Evolutionary conservation across 2,113 vertebrate genomes (phyloP), one percentile per base, ranked within the genome.

Genomic region (Stictonetta naevosa): DNA sequence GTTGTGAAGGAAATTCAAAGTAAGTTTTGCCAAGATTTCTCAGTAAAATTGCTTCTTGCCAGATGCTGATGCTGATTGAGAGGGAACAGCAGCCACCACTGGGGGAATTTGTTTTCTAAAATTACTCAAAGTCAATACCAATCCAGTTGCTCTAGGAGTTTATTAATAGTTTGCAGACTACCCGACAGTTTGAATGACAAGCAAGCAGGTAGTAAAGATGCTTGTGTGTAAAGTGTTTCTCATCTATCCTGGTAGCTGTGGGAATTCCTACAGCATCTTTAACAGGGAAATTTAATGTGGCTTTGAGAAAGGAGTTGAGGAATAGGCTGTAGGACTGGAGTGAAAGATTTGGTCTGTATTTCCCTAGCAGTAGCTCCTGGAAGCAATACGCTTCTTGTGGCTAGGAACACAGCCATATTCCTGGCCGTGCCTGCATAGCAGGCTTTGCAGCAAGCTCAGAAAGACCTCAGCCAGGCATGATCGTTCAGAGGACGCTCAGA

Each of bases 341-440:
- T 71, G 50, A 88, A 81, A 77, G 50, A 25, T 62, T 79, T 73
- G 36, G 25, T 82, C 38, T 83, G 26, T 36, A 2, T 88, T 83
- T 96, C 75, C 52, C n/a, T 88, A 93, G 77, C 93, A 90, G 90
- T 86, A 96, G 88, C 83, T 94, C 28, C 92, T 96, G 92, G 90
- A 96, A 93, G 48, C 1, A 0, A 40, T 90, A 31, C 0, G 38
- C 56, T 83, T 83, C 73, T 88, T 88, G 83, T 92, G 95, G 79
- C 85, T 81, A 93, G 94, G 93, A 96, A 56, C 63, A 40, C 48
- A 74, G 91, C 88, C 88, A 89, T 88, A 58, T 78, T 22, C n/a
- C 75, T 11, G 20, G 85, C 85, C 2, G 0, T 71, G 87, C 38
- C 73, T 93, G 76, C 33, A 55, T 22, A 59, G 40, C 34, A 79